A percentile compares a stretch with the other conserved stretches of the same genome.
These are phyloP conservation scores for Pachycephala philippinensis DNA, from an alignment of 2,113 vertebrate genomes.

Conservation along the genomic window DNA sequence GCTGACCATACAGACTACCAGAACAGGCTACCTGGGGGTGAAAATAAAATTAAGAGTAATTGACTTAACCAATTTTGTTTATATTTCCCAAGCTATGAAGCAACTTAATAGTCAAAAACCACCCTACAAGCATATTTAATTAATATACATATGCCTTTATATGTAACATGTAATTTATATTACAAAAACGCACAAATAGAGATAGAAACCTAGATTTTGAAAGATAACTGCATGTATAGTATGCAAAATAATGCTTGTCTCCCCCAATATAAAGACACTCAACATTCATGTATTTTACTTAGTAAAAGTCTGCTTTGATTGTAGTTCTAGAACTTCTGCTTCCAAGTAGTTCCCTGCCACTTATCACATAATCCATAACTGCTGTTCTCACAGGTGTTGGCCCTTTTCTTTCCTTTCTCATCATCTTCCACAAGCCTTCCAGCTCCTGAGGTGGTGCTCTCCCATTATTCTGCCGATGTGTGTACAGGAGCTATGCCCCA, in stretches of 20 bases:
- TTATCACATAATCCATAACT: neutral
- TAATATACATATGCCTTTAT: neutral
- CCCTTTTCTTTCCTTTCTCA: neutral
- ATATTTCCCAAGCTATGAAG: neutral
- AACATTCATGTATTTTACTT: neutral
- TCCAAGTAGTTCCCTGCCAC: neutral
- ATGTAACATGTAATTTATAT: neutral
- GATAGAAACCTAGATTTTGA: neutral
- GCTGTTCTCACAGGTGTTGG: neutral
- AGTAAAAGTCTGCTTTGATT: neutral
- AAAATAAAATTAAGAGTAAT: neutral
- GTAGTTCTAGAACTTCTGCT: neutral
- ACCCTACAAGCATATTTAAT: neutral
- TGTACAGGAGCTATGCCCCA: neutral
- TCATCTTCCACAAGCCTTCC: neutral
- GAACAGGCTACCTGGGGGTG: neutral
- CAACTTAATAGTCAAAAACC: neutral
- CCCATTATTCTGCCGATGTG: neutral
- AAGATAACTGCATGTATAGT: neutral
- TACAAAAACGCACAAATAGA: neutral
- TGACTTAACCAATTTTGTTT: neutral
- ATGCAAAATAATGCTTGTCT: neutral
- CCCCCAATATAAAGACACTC: neutral
- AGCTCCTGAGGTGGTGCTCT: neutral
- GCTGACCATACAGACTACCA: neutral